A percentile compares a stretch with the other conserved stretches of the same genome.
These are phyloP conservation scores for Carapus acus DNA, from an alignment of 2,797 vertebrate species.

Conservation along the genomic window DNA sequence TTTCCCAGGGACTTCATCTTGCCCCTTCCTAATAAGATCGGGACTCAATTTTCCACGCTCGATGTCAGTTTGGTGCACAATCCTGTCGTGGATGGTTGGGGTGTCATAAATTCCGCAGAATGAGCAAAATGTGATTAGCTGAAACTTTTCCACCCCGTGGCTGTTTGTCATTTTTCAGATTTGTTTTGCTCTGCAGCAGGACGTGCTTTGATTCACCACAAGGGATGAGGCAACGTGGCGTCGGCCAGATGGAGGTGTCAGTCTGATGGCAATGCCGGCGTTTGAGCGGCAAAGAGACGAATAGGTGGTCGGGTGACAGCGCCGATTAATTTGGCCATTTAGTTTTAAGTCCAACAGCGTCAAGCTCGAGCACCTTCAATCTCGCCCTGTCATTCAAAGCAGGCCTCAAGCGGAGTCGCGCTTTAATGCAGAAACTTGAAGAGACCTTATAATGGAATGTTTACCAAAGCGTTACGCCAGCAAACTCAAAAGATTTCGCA, in stretches of 20 bases:
- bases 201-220: constrained; percentile 13
- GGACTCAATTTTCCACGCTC: constrained; percentile 56
- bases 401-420: constrained; percentile 34
- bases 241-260: constrained; percentile 49
- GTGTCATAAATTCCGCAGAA: constrained; percentile 52
- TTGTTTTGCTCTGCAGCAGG: constrained; percentile 23
- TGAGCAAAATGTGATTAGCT: constrained; percentile 41
- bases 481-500: too few relatives aligned
- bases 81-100: constrained; percentile 41
- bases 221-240: neutral
- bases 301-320: constrained; percentile 57
- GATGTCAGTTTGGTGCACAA: constrained; percentile 44
- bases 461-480: neutral
- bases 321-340: constrained; percentile 68
- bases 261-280: constrained; percentile 30
- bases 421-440: constrained; percentile 33
- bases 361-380: constrained; percentile 69
- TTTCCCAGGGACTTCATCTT: constrained; percentile 58
- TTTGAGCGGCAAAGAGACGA: constrained; percentile 29
- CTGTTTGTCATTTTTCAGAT: constrained; percentile 38
- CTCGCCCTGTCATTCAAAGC: constrained; percentile 60
- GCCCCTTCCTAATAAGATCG: constrained; percentile 61
- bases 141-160: constrained; percentile 25
- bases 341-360: constrained; percentile 65
- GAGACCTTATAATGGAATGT: constrained; percentile 37